Base-by-base conservation (phyloP, 2,888 invertebrate genomes). In the Ochropacha duplaris region DNA sequence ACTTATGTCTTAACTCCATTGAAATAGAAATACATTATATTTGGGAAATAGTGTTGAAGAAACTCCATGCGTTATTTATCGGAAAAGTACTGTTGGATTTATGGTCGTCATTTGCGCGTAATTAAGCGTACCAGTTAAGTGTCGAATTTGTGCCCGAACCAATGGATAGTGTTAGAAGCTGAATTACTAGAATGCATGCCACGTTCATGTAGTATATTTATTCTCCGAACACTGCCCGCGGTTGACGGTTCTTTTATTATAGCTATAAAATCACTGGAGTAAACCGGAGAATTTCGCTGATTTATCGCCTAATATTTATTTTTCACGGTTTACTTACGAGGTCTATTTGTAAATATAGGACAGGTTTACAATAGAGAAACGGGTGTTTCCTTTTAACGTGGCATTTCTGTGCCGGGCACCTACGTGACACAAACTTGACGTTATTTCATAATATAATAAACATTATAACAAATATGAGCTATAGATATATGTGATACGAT, bases 191-290 rank as follows among this genome's bases (percentile, higher is more conserved):
- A 84, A 90, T 83, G 79, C 83, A 81, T 80, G 78, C 81, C 87
- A 83, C 83, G 84, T 81, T 78, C 79, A 76, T 78, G 79, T 79
- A 31, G 34, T 52, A 52, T 88, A 84, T 88, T 88, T 88, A 87
- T 87, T 89, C 85, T 77, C 62, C 72, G 82, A 81, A 84, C 79
- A 79, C 86, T 82, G 79, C 81, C 80, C 83, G 81, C 79, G 72
- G 89, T 89, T 86, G 90, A 90, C 91, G 85, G 88, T 87, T 86
- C 84, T 90, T 92, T 92, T 92, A 92, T 91, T 90, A 88, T 81
- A 79, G 88, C 87, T 87, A 87, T 92, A 90, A 92, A 90, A 81
- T 68, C 76, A 68, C 73, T 80, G 79, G 78, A 81, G 86, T 84
- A 85, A 89, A 88, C 84, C 79, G 77, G 76, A 77, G 83, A 86